Evolutionary conservation across 2,797 vertebrate genomes (phyloP), one percentile per base, ranked within the genome.

Genomic region (Tragelaphus eurycerus): DNA sequence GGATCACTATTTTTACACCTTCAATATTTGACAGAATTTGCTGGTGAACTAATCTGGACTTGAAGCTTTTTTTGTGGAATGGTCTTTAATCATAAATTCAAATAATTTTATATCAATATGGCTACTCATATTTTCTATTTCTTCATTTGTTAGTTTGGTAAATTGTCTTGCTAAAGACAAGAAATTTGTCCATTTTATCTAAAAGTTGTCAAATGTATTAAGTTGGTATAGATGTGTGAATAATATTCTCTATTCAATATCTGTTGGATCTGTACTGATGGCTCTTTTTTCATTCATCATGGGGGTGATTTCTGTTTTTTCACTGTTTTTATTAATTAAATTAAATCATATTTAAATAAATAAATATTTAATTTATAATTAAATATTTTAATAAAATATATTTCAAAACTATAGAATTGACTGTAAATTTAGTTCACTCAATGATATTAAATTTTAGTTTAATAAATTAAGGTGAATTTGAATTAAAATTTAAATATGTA

Each of bases 401-500:
- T 52, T 79, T 52, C 16, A 31, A 78, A 52, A 78, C 38, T 60
- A 86, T 29, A 60, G 54, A 93, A 91, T 13, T 86, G 55, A 62
- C 76, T 43, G 62, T 60, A 86, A 52, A 17, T 62, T 93, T 83
- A 83, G 60, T 46, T 91, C 59, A 21, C 48, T 86, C 48, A 34
- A 11, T 91, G 34, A 83, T 21, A 71, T 31, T 67, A 50, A 38
- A 38, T 38, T 38, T 38, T 38, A 82, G 12, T 64, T 91, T 91
- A 71, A 55, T 83, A 7, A 83, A 27, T 92, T 31, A 93, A 74
- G 31, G 25, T 93, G 54, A 60, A 60, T 93, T 38, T 93, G 67
- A 93, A 86, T 93, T 86, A 86, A 93, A 86, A 52, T 86, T 29
- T 92, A 93, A 93, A 60, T 50, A n/a, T 57, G 23, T 55, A 67